Evolutionary conservation across 2,888 invertebrate species (phyloP), one percentile per base, ranked within the genome.

Genomic region (Bombyx huttoni): DNA sequence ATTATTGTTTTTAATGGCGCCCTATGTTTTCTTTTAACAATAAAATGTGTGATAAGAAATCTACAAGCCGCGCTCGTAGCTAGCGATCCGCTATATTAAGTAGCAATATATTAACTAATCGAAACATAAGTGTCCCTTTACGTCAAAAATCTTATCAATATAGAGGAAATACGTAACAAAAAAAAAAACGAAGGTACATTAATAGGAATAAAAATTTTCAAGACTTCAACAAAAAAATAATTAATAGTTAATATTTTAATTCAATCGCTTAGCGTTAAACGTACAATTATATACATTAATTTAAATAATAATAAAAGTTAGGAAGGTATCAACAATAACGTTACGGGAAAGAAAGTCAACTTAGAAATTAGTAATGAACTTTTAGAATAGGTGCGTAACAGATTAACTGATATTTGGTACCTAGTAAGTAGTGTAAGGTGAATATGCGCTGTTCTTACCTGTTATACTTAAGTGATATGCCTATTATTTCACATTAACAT

Each of bases 151-250:
- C 68, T 70, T 74, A 76, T 61, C 57, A 64, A 70, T 74, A 78
- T 77, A 77, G 68, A 71, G 67, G 77, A 70, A 70, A 69, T 70
- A 73, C 67, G 67, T 76, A 78, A 75, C 78, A 80, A 65, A 65
- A 75, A 75, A 67, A 68, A 69, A 69, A 64, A 64, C 75, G 73
- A 80, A 85, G 84, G 84, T 85, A 85, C 83, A 68, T 78, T 75
- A 70, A 75, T 85, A 88, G 87, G 87, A 88, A 87, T 87, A 83
- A 80, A 81, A 13, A 69, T 67, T 77, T 63, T 79, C n/a, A 75
- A 82, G 80, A 81, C 74, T 62, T 78, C 78, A 83, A 83, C 84
- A 83, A 84, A 70, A 68, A 67, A 65, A 67, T 69, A 70, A 64
- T 63, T 70, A 73, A 71, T 70, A 75, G 73, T 69, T 73, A 74